Evolutionary conservation across 1,140 invertebrate genomes (phyloP).

Genomic region (Drosophila willistoni): DNA sequence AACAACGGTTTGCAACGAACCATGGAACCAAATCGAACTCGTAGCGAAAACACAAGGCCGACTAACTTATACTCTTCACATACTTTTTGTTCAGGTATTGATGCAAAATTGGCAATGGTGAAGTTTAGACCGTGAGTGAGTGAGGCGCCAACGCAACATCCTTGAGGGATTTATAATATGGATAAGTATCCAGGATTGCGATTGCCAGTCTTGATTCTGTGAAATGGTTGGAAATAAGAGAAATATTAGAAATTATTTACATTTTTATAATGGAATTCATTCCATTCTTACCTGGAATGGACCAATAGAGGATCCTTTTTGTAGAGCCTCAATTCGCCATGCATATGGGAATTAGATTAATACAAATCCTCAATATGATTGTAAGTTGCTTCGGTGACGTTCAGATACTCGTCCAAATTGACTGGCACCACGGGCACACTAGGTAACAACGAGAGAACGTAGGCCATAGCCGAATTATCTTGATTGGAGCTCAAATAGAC

Average conservation of each 20-base stretch:
- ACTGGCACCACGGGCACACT: constrained; percentile 88
- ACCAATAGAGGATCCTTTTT: too few species aligned
- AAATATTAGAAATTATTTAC: too few species aligned
- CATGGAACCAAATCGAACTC: too few species aligned
- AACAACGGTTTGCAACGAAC: too few species aligned
- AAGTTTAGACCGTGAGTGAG: constrained; percentile 71
- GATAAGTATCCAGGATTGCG: constrained; percentile 88
- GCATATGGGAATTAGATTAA: constrained; percentile 84
- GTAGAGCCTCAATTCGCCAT: constrained; percentile 86
- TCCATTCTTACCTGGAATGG: too few species aligned
- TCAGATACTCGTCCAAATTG: constrained; percentile 83
- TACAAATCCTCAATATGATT: constrained; percentile 83
- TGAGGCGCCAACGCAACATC: constrained; percentile 80
- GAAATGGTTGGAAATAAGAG: too few species aligned
- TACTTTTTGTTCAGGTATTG: too few species aligned
- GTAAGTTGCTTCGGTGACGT: constrained; percentile 52
- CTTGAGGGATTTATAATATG: too few species aligned
- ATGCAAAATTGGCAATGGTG: constrained; percentile 23
- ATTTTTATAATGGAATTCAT: too few species aligned
- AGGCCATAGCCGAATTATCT: constrained; percentile 84
- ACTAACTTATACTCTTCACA: too few species aligned
- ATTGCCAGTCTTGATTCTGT: too few species aligned
- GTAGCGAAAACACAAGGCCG: too few species aligned
- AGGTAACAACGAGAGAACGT: constrained; percentile 88
- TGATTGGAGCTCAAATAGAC: constrained; percentile 48